A percentile compares a stretch with the other conserved stretches of the same genome.
Evolutionary conservation across 2,888 invertebrate genomes (phyloP).

Genomic region (Eilema griseolum): DNA sequence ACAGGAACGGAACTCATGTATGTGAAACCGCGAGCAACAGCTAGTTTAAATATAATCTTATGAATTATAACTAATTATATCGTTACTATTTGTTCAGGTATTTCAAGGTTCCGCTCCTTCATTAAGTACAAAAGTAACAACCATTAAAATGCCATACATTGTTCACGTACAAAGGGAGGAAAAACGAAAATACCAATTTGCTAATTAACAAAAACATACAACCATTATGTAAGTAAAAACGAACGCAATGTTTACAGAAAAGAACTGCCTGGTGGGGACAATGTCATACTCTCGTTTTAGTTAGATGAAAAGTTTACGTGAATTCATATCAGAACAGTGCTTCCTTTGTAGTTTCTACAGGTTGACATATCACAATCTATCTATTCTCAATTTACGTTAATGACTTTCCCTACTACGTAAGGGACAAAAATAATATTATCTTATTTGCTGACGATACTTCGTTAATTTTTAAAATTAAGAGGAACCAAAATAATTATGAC

Average conservation of each 20-base stretch:
- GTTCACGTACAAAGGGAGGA: background rate
- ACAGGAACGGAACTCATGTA: background rate
- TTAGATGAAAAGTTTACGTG: background rate
- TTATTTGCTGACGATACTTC: too few relatives aligned
- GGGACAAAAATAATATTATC: too few relatives aligned
- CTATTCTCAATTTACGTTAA: too few relatives aligned
- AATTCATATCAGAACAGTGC: background rate
- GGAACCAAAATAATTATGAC: too few relatives aligned
- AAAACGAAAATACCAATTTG: slow-evolving; percentile 7
- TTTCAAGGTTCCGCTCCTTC: slow-evolving; percentile 29
- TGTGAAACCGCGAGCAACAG: background rate
- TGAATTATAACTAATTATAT: background rate
- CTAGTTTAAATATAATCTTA: background rate
- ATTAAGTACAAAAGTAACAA: slow-evolving; percentile 25
- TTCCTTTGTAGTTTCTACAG: background rate
- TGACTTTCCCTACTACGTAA: too few relatives aligned
- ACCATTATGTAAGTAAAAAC: background rate
- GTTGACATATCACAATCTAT: too few relatives aligned
- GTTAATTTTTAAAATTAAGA: too few relatives aligned
- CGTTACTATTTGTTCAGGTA: slow-evolving; percentile 23
- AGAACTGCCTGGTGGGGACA: too few relatives aligned
- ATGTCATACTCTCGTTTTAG: too few relatives aligned
- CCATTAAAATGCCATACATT: slow-evolving; percentile 30
- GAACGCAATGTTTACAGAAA: background rate
- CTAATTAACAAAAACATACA: slow-evolving; percentile 15